A percentile compares a stretch with the other conserved stretches of the same genome.
Conservation (phyloP, 2,888 invertebrate genomes). For the Meiosimyza platycephala region DNA sequence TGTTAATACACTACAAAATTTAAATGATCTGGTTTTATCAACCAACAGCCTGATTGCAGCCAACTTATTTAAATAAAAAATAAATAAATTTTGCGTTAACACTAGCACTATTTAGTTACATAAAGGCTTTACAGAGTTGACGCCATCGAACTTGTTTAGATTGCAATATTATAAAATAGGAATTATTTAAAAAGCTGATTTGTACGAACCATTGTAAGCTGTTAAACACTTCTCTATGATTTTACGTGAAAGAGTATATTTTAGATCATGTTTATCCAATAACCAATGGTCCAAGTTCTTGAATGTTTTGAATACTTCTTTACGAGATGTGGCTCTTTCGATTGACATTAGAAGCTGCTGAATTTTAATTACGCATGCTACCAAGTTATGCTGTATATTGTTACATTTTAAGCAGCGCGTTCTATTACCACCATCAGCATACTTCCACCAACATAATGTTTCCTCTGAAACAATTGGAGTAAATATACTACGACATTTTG, state of each 20-base stretch:
- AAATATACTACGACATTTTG: conserved; percentile 50
- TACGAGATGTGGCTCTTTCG: conserved; percentile 30
- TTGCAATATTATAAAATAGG: no score
- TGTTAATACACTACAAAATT: no score
- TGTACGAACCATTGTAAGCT: conserved; percentile 43
- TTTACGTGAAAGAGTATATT: conserved; percentile 42
- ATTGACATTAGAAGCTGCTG: conserved; percentile 33
- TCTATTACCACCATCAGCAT: background rate
- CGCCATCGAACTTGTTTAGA: no score
- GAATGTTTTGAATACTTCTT: conserved; percentile 45
- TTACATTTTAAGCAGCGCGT: conserved; percentile 33
- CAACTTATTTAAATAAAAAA: no score
- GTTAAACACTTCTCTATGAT: conserved; percentile 43
- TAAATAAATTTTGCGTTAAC: no score
- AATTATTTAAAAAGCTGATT: no score
- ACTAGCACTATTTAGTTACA: no score
- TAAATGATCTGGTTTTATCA: no score
- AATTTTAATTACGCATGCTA: conserved; percentile 33
- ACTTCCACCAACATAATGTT: conserved; percentile 51
- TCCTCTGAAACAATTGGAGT: conserved; percentile 39
- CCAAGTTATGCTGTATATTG: conserved; percentile 46
- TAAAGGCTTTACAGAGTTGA: no score
- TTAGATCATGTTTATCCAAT: conserved; percentile 49
- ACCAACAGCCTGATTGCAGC: no score
- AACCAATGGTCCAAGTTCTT: conserved; percentile 38